Evolutionary conservation across 2,888 invertebrate genomes (phyloP).

Genomic region (Chaetoderma sp.): DNA sequence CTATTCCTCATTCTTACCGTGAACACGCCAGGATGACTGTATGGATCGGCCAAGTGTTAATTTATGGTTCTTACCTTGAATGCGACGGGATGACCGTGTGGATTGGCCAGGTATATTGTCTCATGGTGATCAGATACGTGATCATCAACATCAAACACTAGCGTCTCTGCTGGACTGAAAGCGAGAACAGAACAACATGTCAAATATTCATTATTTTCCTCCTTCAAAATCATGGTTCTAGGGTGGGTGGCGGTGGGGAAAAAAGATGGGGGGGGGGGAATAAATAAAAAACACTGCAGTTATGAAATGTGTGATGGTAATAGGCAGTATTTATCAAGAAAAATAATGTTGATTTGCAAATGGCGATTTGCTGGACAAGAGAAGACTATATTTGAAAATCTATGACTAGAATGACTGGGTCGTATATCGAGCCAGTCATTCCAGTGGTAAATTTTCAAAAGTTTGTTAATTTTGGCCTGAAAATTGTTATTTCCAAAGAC

Average conservation of each 20-base stretch:
- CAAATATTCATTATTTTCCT: too few relatives aligned
- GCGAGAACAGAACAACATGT: neutral
- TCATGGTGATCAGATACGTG: slow-evolving; percentile 77
- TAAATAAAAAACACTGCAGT: neutral
- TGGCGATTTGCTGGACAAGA: too few relatives aligned
- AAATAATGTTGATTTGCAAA: too few relatives aligned
- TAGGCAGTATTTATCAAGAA: neutral
- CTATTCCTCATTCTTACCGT: neutral
- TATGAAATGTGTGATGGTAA: neutral
- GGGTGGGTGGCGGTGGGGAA: neutral
- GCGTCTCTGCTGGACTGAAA: slow-evolving; percentile 78
- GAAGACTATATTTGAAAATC: too few relatives aligned
- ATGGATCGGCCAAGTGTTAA: neutral
- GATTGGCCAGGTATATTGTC: slow-evolving; percentile 75
- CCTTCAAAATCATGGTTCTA: too few relatives aligned
- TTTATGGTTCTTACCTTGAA: slow-evolving; percentile 75
- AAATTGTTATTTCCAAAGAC: too few relatives aligned
- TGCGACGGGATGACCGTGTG: slow-evolving; percentile 75
- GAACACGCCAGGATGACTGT: too few relatives aligned
- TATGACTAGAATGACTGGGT: too few relatives aligned
- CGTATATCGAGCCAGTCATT: too few relatives aligned
- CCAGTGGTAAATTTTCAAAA: too few relatives aligned
- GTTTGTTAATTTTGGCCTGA: too few relatives aligned
- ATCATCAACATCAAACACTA: slow-evolving; percentile 75
- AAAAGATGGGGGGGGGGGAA: neutral